Evolutionary conservation across 2,888 invertebrate species (phyloP), one percentile per base, ranked within the genome.

Genomic region (Emmelina monodactyla): DNA sequence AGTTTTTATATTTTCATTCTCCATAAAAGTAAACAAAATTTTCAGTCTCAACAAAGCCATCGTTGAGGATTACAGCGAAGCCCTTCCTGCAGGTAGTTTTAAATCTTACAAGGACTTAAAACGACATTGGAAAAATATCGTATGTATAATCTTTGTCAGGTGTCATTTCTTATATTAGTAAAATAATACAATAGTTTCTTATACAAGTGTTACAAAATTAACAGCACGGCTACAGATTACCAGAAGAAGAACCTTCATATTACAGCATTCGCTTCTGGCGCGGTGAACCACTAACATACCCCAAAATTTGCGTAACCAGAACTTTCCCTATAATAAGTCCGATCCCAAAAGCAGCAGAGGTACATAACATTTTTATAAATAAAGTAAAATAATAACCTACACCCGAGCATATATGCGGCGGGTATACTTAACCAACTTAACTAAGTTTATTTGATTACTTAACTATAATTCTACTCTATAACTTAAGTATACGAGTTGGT

Each of bases 101-200:
- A 69, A 62, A 40, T 58, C 53, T 25, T 81, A 75, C 42, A 75
- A 76, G 47, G 80, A 82, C 47, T 51, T 82, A 43, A 68, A 75
- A 39, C 69, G 80, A 19, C 80, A 82, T 43, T 82, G 82, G 82
- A 82, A 82, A 58, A 82, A 82, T 50, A 80, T 80, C 43, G 82
- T 80, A 55, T 64, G 72, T 51, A 30, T 7, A n/a, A n/a, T n/a
- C n/a, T n/a, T n/a, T n/a, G n/a, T n/a, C n/a, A n/a, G n/a, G n/a
- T n/a, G n/a, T n/a, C n/a, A n/a, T n/a, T n/a, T n/a, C n/a, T n/a
- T n/a, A n/a, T n/a, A n/a, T n/a, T n/a, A n/a, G n/a, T n/a, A n/a
- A n/a, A n/a, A n/a, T n/a, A n/a, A n/a, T n/a, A n/a, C n/a, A n/a
- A n/a, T n/a, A n/a, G n/a, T n/a, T n/a, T n/a, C n/a, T n/a, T n/a